phyloP scores from a whole-genome alignment of 2,113 vertebrate genomes.

The Phainopepla nitens region DNA sequence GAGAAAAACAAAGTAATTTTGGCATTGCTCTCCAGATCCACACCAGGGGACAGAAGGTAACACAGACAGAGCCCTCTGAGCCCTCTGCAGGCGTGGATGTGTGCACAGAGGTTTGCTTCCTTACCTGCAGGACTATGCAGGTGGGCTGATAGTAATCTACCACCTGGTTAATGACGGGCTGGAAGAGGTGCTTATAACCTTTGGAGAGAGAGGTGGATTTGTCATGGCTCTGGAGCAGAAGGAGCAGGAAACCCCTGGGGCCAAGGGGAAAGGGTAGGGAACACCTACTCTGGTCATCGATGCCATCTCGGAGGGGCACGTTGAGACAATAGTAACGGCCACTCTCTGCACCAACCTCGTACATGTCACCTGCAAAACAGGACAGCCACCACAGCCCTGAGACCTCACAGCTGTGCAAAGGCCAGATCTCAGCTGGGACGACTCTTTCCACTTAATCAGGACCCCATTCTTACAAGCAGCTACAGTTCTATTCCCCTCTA shows the following conservation, averaged over 20 bases:
- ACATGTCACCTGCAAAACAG: slow-evolving; percentile 90
- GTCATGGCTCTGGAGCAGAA: slow-evolving; percentile 28
- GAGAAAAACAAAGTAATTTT: neutral
- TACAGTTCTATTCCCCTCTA: neutral
- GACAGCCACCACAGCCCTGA: neutral
- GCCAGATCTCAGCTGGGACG: neutral
- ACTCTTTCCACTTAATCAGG: neutral
- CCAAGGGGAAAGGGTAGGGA: neutral
- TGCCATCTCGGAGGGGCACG: slow-evolving; percentile 93
- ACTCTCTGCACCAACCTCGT: slow-evolving; percentile 96
- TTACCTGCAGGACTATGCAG: slow-evolving; percentile 96
- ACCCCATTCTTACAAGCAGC: neutral
- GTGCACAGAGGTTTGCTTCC: neutral
- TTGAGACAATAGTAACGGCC: slow-evolving; percentile 98
- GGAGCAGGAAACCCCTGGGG: neutral
- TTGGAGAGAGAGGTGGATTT: slow-evolving; percentile 38
- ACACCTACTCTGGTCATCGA: slow-evolving; percentile 90
- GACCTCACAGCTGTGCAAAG: neutral
- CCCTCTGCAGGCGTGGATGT: rapidly evolving
- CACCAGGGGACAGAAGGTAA: neutral
- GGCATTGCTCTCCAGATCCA: neutral
- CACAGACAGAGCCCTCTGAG: rapidly evolving
- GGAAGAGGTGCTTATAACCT: slow-evolving; percentile 98
- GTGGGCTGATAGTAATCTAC: slow-evolving; percentile 98
- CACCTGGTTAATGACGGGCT: slow-evolving; percentile 97